A percentile compares a stretch with the other conserved stretches of the same genome.
Evolutionary conservation across 1,140 invertebrate species (phyloP).

Genomic region (Bicyclus anynana): DNA sequence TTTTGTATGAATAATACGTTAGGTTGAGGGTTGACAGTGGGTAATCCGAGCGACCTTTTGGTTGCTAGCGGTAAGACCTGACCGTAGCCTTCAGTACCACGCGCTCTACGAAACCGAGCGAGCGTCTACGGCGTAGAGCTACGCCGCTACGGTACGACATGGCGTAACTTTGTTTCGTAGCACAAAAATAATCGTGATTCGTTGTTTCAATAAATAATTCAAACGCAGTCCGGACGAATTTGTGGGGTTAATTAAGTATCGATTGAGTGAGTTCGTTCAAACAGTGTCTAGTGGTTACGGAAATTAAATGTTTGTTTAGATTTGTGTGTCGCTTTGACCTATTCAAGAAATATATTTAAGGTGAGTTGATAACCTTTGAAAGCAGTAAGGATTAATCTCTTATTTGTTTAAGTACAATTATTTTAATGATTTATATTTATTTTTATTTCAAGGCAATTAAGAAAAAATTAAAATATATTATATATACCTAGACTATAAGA

Average conservation of each 20-base stretch:
- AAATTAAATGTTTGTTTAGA: not conserved
- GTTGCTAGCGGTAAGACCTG: not conserved
- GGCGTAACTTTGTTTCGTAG: conserved; percentile 20
- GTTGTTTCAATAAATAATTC: not conserved
- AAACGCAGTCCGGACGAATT: not conserved
- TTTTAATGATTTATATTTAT: no score
- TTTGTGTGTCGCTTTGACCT: not conserved
- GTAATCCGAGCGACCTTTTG: not conserved
- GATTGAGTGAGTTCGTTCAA: not conserved
- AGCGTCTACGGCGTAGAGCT: conserved; percentile 23
- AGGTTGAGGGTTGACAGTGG: not conserved
- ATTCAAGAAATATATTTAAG: not conserved
- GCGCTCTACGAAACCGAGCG: conserved; percentile 21
- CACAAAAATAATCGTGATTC: not conserved
- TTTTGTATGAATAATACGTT: not conserved
- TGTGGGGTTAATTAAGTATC: not conserved
- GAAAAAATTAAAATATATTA: no score
- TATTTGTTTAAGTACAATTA: no score
- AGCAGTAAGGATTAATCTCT: no score
- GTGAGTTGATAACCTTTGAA: no score
- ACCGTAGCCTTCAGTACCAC: conserved; percentile 22
- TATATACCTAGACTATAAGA: no score
- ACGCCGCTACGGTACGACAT: conserved; percentile 2
- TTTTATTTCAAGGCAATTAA: no score
- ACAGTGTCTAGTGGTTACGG: not conserved